phyloP scores from a whole-genome alignment of 2,888 invertebrate genomes.

The Spicauda simplicius region DNA sequence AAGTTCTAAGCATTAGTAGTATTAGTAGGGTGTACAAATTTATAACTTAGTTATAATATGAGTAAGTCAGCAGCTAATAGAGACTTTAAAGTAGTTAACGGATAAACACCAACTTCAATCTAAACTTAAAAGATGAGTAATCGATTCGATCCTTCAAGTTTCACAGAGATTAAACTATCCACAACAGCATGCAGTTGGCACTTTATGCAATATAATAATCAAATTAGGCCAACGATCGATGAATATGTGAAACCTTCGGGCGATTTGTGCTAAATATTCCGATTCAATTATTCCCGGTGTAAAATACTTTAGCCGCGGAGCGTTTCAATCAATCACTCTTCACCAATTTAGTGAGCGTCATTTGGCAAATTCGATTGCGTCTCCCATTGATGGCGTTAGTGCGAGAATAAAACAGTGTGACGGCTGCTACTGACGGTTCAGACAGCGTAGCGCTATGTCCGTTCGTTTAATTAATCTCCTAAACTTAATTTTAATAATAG shows the following conservation, averaged over 20 bases:
- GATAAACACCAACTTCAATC: too few relatives aligned
- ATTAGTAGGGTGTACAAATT: too few relatives aligned
- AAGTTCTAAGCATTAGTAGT: too few relatives aligned
- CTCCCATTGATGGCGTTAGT: constrained; percentile 66
- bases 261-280: constrained; percentile 60
- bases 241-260: constrained; percentile 37
- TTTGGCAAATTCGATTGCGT: constrained; percentile 80
- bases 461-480: constrained; percentile 75
- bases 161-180: too few relatives aligned
- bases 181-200: too few relatives aligned
- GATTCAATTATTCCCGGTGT: constrained; percentile 67
- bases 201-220: constrained; percentile 18
- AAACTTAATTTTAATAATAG: constrained; percentile 76
- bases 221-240: constrained; percentile 23
- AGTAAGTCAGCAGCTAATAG: too few relatives aligned
- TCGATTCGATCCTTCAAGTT: too few relatives aligned
- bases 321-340: constrained; percentile 78
- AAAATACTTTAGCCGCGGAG: constrained; percentile 65
- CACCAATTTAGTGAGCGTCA: constrained; percentile 77
- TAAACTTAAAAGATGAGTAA: too few relatives aligned
- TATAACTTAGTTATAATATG: too few relatives aligned
- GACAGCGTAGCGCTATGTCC: constrained; percentile 59
- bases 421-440: constrained; percentile 75
- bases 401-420: constrained; percentile 73
- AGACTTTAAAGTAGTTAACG: too few relatives aligned